Percentiles rank a stretch among this genome's conserved stretches.
phyloP scores from a whole-genome alignment of 2,113 vertebrate species.

The Plestiodon gilberti region DNA sequence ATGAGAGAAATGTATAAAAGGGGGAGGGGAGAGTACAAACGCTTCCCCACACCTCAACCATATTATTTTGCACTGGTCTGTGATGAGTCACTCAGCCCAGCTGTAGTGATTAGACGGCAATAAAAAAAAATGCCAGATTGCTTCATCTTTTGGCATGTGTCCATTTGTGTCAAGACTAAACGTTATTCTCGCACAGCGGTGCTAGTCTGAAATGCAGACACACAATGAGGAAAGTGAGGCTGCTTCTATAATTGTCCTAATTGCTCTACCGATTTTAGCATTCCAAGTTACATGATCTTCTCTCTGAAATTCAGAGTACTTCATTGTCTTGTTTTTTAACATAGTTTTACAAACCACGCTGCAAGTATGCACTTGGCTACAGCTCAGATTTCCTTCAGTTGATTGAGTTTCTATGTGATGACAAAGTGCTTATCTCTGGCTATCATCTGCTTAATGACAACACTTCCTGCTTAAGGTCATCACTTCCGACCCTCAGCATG shows the following conservation, averaged over 20 bases:
- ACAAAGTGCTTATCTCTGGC: no score
- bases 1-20: conserved; percentile 6
- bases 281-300: no score
- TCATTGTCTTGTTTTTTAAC: not conserved
- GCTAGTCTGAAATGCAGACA: not conserved
- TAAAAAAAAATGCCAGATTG: not conserved
- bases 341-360: no score
- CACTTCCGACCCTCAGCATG: no score
- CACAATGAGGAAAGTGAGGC: not conserved
- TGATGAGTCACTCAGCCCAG: not conserved
- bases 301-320: no score
- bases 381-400: no score
- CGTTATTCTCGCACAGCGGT: not conserved
- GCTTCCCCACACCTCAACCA: not conserved
- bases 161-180: not conserved
- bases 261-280: no score
- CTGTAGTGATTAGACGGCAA: not conserved
- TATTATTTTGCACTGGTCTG: not conserved
- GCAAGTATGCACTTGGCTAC: no score
- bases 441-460: no score
- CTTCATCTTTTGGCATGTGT: not conserved
- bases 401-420: no score
- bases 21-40: not conserved
- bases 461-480: no score
- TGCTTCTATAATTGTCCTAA: not conserved